Base-by-base conservation (phyloP, 2,113 vertebrate genomes). In the Cynoglossus semilaevis region DNA sequence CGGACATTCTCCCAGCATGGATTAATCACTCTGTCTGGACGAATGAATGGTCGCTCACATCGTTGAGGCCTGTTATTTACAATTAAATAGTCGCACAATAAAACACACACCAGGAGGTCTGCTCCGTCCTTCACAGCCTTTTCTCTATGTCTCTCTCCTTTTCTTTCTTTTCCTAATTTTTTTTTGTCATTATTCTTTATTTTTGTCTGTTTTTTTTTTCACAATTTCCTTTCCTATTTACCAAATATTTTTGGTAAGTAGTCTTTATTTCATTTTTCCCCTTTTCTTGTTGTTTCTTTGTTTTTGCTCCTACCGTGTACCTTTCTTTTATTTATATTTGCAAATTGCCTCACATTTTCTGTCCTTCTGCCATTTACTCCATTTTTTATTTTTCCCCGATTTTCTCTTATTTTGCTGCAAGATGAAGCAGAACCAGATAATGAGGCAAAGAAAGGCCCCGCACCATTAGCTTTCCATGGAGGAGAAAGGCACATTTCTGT, bases 1-100 rank as follows among this genome's bases (percentile, higher is more conserved):
- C 38, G 53, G 59, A 22, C 60, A 43, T 65, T 68, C 68, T 79
- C 85, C 74, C 85, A 84, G 81, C 88, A 77, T 86, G 86, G 85
- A 89, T 87, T 87, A 87, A 89, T 90, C 85, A 88, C 83, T 82
- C 71, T 84, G 89, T 88, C 86, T 86, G 79, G 74, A 34, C 44
- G 64, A 67, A 88, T 87, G 85, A 90, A 90, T 85, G 82, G 81
- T n/a, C 44, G 74, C 75, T 88, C 85, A 88, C 84, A 86, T 87
- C 42, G 63, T 63, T 0, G 46, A 76, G 76, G 78, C 73, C 81
- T 79, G 81, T 84, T 85, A 83, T 86, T 86, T 85, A 88, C 86
- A 81, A 88, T 90, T 81, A 85, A 81, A 79, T 59, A 76, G 75
- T 84, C 52, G 45, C 74, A 88, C 86, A 88, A 87, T 88, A 87